Evolutionary conservation across 1,140 invertebrate genomes (phyloP).

Genomic region (Sycophaga agraensis): DNA sequence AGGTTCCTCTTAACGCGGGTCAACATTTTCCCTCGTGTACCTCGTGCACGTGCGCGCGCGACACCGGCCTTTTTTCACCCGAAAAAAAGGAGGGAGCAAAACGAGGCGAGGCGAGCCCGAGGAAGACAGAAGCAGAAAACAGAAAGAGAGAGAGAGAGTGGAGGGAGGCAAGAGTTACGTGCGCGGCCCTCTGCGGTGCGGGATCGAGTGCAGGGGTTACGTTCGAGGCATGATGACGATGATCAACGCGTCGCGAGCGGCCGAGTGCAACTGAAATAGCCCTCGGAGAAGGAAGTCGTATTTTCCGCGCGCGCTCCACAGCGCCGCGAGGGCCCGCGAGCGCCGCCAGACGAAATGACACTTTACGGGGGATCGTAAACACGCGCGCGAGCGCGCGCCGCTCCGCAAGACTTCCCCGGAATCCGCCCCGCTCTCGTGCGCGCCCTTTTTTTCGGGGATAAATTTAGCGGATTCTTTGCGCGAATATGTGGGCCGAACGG

Average conservation of each 20-base stretch:
- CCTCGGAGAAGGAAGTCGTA: constrained; percentile 38
- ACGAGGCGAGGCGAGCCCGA: too few relatives aligned
- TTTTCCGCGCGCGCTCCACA: constrained; percentile 17
- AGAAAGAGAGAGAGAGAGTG: too few relatives aligned
- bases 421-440: too few relatives aligned
- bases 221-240: constrained; percentile 25
- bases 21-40: constrained; percentile 1
- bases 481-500: too few relatives aligned
- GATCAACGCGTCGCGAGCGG: constrained; percentile 43
- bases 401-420: neutral
- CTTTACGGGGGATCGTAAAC: constrained; percentile 13
- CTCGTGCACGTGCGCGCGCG: neutral
- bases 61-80: too few relatives aligned
- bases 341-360: neutral
- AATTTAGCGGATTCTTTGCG: too few relatives aligned
- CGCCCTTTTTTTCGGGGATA: too few relatives aligned
- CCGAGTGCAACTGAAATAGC: constrained; percentile 55
- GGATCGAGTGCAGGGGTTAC: too few relatives aligned
- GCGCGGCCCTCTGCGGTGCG: too few relatives aligned
- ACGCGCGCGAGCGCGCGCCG: neutral
- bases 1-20: constrained; percentile 16
- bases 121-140: neutral
- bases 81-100: too few relatives aligned
- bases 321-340: too few relatives aligned
- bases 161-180: too few relatives aligned